Percentiles rank a stretch among this genome's conserved stretches.
phyloP scores from a whole-genome alignment of 2,113 vertebrate genomes.

The Egretta garzetta region DNA sequence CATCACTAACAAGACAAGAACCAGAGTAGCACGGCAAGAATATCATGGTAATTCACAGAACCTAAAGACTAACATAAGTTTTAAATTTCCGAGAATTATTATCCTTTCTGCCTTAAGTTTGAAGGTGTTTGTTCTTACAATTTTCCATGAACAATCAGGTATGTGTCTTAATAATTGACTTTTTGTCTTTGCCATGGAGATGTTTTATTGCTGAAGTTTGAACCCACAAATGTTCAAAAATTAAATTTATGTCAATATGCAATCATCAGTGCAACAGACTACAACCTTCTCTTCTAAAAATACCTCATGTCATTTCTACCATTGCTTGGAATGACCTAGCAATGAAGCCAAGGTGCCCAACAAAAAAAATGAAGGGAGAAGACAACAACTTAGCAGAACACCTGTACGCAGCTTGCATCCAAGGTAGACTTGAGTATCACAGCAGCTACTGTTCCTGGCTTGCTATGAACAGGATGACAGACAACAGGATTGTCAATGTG shows the following conservation, averaged over 20 bases:
- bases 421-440: not conserved
- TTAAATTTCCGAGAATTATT: not conserved
- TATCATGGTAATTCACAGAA: not conserved
- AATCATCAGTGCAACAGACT: not conserved
- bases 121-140: not conserved
- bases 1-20: not conserved
- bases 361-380: not conserved
- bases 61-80: not conserved
- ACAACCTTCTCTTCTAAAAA: not conserved
- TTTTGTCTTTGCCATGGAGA: not conserved
- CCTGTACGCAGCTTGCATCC: not conserved
- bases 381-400: not conserved
- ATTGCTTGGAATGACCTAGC: not conserved
- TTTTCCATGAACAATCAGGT: not conserved
- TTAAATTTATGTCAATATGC: not conserved
- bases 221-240: not conserved
- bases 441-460: conserved; percentile 32
- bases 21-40: not conserved
- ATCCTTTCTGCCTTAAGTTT: not conserved
- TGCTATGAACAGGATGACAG: conserved; percentile 59
- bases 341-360: not conserved
- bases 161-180: not conserved
- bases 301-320: not conserved
- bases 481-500: conserved; percentile 66
- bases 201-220: not conserved